Evolutionary conservation across 2,797 vertebrate genomes (phyloP), one percentile per base, ranked within the genome.

Genomic region (Thripadectes ignobilis): DNA sequence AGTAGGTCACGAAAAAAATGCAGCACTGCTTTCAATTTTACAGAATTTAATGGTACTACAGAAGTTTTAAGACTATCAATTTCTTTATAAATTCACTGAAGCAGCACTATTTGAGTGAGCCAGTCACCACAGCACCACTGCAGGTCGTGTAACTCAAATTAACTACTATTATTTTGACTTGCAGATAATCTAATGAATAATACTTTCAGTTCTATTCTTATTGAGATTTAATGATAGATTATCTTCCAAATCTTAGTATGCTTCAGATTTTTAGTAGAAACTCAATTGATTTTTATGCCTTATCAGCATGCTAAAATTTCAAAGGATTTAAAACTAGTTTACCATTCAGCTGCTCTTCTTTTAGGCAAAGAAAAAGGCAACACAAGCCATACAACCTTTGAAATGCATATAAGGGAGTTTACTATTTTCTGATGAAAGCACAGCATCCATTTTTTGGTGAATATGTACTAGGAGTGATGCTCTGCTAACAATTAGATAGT

Each of bases 1-100:
- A 85, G 21, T 93, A 85, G 89, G 74, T 92, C 89, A 96, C 63
- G 38, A 76, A 77, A 85, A 85, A 93, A 87, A 63, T 29, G 39
- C 74, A 74, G 39, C 34, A 9, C 43, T 69, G 9, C 48, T 34
- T 39, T 59, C 24, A 58, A 5, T 87, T 85, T 91, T 52, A 66
- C 24, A 79, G 65, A 82, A 57, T 85, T 23, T 89, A 76, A n/a
- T 74, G 22, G 12, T 39, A 66, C 72, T 59, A 59, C 11, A 71
- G 43, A 79, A 73, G 30, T 69, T 94, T 94, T 27, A 61, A 85
- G 55, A 36, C 38, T 86, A 45, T 10, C 34, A 62, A 2, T 88
- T 88, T 79, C 89, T 52, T 39, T 71, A 51, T 34, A 26, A 84
- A 3, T 88, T 78, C 49, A 57, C 52, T 73, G 71, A 87, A 58